Conservation (phyloP, 2,888 invertebrate genomes). For the Megaustenia siamemsis region DNA sequence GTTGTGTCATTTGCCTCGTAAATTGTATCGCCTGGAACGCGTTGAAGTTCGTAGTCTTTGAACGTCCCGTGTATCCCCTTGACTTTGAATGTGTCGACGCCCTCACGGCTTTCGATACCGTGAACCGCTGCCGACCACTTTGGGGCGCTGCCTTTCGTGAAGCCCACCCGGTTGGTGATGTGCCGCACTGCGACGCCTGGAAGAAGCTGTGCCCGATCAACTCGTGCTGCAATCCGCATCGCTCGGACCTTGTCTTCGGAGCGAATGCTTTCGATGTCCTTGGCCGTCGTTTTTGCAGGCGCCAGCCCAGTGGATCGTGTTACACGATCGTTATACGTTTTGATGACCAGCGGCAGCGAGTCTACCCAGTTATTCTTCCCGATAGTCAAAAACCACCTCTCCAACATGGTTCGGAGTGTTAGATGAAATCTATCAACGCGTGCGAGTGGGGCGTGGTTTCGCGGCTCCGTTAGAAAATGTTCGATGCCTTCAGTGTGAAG, state of each 20-base stretch:
- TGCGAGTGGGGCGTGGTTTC: neutral
- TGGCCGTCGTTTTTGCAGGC: neutral
- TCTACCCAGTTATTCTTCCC: neutral
- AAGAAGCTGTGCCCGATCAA: neutral
- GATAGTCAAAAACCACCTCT: neutral
- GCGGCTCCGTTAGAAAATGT: neutral
- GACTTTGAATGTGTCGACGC: neutral
- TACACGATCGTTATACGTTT: neutral
- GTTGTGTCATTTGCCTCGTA: too few species aligned
- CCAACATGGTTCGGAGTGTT: neutral
- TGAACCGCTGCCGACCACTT: neutral
- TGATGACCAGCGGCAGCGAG: neutral
- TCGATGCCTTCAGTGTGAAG: neutral
- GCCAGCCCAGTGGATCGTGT: neutral
- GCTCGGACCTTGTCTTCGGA: neutral
- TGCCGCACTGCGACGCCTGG: neutral
- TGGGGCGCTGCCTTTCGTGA: neutral
- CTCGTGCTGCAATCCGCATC: neutral
- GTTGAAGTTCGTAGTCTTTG: constrained; percentile 2
- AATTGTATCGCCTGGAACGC: neutral
- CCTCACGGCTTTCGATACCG: neutral
- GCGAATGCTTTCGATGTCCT: neutral
- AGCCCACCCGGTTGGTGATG: neutral
- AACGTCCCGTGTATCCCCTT: neutral
- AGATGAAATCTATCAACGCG: neutral